Conservation (phyloP, 2,113 vertebrate species). For the Ophiodon elongatus region DNA sequence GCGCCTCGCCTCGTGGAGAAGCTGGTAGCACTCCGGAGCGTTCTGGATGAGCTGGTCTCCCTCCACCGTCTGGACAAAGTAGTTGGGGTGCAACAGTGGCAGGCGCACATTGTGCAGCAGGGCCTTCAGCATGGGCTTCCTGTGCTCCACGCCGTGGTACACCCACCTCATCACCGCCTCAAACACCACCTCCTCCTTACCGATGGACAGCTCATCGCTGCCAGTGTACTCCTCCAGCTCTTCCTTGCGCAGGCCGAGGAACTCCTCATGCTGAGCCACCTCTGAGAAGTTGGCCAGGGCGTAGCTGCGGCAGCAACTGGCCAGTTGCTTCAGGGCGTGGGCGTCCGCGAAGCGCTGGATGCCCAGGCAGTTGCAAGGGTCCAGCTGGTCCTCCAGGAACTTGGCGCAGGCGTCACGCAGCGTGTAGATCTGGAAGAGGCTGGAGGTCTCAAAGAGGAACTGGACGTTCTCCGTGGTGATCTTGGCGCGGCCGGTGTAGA, state of each 20-base stretch:
- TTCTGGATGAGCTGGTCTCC: conserved; percentile 97
- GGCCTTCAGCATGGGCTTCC: conserved; percentile 90
- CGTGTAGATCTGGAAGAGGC: conserved; percentile 94
- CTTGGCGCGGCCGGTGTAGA: conserved; percentile 96
- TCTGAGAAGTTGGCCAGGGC: conserved; percentile 93
- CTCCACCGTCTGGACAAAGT: conserved; percentile 98
- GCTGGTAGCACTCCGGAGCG: conserved; percentile 95
- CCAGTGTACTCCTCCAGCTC: conserved; percentile 95
- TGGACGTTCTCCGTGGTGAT: conserved; percentile 98
- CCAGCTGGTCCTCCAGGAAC: conserved; percentile 97
- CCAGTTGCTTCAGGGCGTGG: conserved; percentile 93
- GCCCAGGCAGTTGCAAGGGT: conserved; percentile 97
- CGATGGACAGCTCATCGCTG: conserved; percentile 93
- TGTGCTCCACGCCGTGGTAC: conserved; percentile 89
- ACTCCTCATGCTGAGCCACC: conserved; percentile 94
- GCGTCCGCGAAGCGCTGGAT: conserved; percentile 97
- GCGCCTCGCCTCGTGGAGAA: conserved; percentile 95
- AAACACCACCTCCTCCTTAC: conserved; percentile 96
- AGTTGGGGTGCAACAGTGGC: conserved; percentile 95
- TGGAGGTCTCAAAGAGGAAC: conserved; percentile 97
- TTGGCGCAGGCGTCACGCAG: conserved; percentile 96
- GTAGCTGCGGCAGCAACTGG: conserved; percentile 92
- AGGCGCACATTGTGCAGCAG: conserved; percentile 94
- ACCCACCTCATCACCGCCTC: conserved; percentile 99
- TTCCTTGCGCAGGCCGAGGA: conserved; percentile 91